These are phyloP conservation scores for Gonocerus acuteangulatus DNA, from an alignment of 2,888 invertebrate genomes.

Conservation along the genomic window DNA sequence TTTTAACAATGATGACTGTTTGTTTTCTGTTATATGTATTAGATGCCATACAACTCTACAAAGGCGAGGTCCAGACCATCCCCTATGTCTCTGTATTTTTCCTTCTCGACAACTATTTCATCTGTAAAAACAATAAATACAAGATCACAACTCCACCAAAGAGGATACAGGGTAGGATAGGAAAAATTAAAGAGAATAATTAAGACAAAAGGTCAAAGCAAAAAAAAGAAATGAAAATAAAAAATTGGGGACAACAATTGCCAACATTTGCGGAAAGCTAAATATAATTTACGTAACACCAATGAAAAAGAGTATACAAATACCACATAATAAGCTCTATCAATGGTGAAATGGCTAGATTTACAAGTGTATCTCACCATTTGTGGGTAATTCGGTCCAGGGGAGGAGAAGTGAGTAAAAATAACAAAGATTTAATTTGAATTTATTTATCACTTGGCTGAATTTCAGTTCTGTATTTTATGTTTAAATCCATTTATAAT, in stretches of 20 bases:
- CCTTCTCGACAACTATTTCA: conserved; percentile 93
- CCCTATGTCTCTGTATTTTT: conserved; percentile 99
- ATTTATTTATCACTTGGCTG: no score
- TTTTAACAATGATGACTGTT: conserved; percentile 16
- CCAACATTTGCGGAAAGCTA: neutral
- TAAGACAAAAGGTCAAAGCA: neutral
- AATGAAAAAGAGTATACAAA: no score
- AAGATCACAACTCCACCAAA: neutral
- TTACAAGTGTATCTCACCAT: no score
- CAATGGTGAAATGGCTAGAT: no score
- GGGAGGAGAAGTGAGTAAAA: no score
- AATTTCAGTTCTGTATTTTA: no score
- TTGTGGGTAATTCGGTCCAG: no score
- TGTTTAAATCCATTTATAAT: no score
- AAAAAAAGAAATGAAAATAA: conserved; percentile 12
- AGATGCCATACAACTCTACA: conserved; percentile 64
- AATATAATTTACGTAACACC: neutral
- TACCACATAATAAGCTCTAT: no score
- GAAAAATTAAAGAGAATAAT: neutral
- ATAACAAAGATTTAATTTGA: no score
- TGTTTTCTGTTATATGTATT: conserved; percentile 40
- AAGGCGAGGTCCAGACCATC: conserved; percentile 99
- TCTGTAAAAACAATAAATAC: conserved; percentile 53
- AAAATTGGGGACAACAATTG: conserved; percentile 2
- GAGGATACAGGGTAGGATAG: neutral